A percentile compares a stretch with the other conserved stretches of the same genome.
Conservation (phyloP, 2,888 invertebrate genomes). For the Poecilus cupreus region DNA sequence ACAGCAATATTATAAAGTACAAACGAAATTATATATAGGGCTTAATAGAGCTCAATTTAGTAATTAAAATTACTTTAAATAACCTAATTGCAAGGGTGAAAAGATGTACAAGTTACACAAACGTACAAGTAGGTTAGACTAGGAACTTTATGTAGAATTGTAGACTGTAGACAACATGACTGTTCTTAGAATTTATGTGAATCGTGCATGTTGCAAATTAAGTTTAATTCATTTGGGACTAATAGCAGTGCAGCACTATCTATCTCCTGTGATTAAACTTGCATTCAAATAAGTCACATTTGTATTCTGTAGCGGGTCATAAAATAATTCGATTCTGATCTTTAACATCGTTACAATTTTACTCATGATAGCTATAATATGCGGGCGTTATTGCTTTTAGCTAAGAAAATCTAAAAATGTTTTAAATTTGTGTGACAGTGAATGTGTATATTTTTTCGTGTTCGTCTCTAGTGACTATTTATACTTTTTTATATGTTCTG, state of each 20-base stretch:
- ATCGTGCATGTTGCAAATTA: conserved; percentile 28
- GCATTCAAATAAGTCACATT: not conserved
- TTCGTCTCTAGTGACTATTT: not conserved
- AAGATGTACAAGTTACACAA: conserved; percentile 14
- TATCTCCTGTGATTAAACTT: conserved; percentile 27
- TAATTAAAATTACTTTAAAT: not conserved
- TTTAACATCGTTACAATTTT: too few species aligned
- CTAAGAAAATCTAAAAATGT: not conserved
- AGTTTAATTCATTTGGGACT: conserved; percentile 29
- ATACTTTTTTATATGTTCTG: not conserved
- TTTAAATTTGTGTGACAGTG: not conserved
- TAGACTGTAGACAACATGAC: not conserved
- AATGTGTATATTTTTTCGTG: not conserved
- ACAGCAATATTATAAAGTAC: not conserved
- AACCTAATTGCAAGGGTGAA: not conserved
- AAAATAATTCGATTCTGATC: conserved; percentile 22
- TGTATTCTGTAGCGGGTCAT: not conserved
- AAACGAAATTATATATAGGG: not conserved
- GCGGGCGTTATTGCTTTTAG: not conserved
- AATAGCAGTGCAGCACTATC: conserved; percentile 4
- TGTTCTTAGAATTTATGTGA: conserved; percentile 15
- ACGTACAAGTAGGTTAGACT: not conserved
- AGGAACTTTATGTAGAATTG: not conserved
- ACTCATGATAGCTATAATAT: too few species aligned
- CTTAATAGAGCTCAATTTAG: not conserved